Evolutionary conservation across 1,140 invertebrate species (phyloP), one percentile per base, ranked within the genome.

Genomic region (Meloidogyne chitwoodi): DNA sequence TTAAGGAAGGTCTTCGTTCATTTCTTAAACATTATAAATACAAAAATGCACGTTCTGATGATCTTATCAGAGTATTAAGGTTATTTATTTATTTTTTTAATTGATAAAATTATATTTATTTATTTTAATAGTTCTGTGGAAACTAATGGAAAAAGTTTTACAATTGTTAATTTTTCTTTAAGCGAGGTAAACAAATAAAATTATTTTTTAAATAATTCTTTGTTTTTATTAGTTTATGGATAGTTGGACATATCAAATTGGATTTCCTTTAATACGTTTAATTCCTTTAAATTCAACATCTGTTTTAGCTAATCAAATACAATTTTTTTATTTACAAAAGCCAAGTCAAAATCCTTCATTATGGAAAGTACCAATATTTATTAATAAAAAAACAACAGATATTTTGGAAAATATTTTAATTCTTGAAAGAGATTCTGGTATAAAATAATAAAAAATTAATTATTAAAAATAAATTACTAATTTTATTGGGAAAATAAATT

Each of bases 1-100:
- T 81, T 72, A 78, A 67, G n/a, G 24, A 14, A 16, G 70, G 68
- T 2, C 48, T 80, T n/a, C 62, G 68, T 0, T 26, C 56, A 14
- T 80, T 79, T 66, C 63, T 80, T 19, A 22, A 62, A n/a, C 1
- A 75, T 29, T 79, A 69, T 70, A 56, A 68, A 14, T 80, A 79
- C 61, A 44, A 68, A 41, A 80, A 74, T 61, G 78, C 76, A 4
- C 31, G 66, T 29, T 44, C 62, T 74, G 78, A 63, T 12, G 76
- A 79, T 65, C 56, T 79, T 14, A 24, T 79, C 8, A 19, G 56
- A 26, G 71, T 64, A 64, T 63, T 73, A 34, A 73, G 71, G 44
- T n/a, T n/a, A n/a, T n/a, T n/a, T 27, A 68, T 3, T 31, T 16
- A 34, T 14, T 24, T 12, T 5, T 4, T 19, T 16, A 34, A 11